Conservation (phyloP, 2,113 vertebrate species). For the Sturnira hondurensis region DNA sequence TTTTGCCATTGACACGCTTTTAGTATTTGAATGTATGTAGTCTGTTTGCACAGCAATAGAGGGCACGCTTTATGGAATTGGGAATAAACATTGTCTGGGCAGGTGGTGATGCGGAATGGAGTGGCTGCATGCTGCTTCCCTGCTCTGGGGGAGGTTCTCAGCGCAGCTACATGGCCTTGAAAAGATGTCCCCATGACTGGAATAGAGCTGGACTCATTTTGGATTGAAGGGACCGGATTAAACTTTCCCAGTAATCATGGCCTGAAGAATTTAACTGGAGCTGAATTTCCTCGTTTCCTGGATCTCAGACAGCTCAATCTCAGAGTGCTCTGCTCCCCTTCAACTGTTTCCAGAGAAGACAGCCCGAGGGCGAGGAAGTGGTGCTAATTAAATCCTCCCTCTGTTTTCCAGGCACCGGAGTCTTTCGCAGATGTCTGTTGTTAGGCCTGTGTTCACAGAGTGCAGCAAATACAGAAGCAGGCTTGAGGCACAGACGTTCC, state of each 20-base stretch:
- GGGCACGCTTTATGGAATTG: background rate
- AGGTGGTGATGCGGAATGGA: background rate
- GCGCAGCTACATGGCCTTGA: background rate
- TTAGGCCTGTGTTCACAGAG: conserved; percentile 47
- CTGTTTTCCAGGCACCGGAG: conserved; percentile 70
- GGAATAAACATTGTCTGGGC: background rate
- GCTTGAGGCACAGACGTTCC: conserved; percentile 47
- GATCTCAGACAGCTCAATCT: conserved; percentile 51
- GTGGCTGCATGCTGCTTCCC: background rate
- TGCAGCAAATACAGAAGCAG: conserved; percentile 58
- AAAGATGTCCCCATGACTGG: too few species aligned
- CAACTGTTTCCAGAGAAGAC: conserved; percentile 70
- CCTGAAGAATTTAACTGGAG: background rate
- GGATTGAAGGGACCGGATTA: background rate
- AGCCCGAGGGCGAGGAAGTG: conserved; percentile 68
- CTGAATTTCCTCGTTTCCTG: conserved; percentile 53
- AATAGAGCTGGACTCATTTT: background rate
- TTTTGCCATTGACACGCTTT: background rate
- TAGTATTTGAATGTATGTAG: background rate
- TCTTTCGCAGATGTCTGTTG: conserved; percentile 66
- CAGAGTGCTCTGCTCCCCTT: conserved; percentile 4
- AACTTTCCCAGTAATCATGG: background rate
- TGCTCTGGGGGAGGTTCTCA: accelerated
- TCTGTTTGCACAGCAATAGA: background rate
- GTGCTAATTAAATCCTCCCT: conserved; percentile 71